Evolutionary conservation across 2,113 vertebrate species (phyloP), one percentile per base, ranked within the genome.

Genomic region (Myotis brandtii): DNA sequence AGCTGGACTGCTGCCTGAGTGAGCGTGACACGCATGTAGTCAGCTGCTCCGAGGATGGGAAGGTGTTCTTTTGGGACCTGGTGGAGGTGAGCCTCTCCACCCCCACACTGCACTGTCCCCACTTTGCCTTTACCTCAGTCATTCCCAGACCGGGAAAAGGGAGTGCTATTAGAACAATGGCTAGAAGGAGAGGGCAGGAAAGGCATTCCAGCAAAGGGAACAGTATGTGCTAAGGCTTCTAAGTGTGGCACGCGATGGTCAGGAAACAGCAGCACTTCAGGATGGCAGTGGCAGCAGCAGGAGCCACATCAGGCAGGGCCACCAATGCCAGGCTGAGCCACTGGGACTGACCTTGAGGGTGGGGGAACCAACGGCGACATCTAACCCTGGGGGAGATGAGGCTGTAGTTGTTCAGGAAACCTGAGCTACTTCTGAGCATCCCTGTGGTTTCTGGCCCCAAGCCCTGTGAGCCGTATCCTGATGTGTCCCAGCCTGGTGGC

Each of bases 11-110:
- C 69, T 99, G 99, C 82, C 98, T 99, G 27, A 99, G 99, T 0
- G 98, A 98, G 89, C 99, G 98, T 20, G 99, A 99, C 98, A 99
- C 99, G 0, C 99, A 99, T 0, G 98, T 99, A 50, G 98, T 99
- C 89, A 99, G 99, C 97, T 99, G 99, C 97, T 99, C 99, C 0
- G 99, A 99, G 97, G 99, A 99, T 0, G 99, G 99, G 8, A 98
- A 98, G 2, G 99, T 99, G 46, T 99, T 99, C 97, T 99, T 98
- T 98, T 99, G 99, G 99, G 99, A 99, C 97, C 98, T 99, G 83
- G 98, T 99, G 50, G 99, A 99, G 98, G 99, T 99, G 77, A 98
- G 98, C 8, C 9, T 21, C 6, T 52, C 64, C 40, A 43, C 12
- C 25, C 12, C 40, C 2, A 2, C 13, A 11, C 13, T 21, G 4